phyloP scores from a whole-genome alignment of 1,140 invertebrate genomes.

The Leptopilina clavipes region DNA sequence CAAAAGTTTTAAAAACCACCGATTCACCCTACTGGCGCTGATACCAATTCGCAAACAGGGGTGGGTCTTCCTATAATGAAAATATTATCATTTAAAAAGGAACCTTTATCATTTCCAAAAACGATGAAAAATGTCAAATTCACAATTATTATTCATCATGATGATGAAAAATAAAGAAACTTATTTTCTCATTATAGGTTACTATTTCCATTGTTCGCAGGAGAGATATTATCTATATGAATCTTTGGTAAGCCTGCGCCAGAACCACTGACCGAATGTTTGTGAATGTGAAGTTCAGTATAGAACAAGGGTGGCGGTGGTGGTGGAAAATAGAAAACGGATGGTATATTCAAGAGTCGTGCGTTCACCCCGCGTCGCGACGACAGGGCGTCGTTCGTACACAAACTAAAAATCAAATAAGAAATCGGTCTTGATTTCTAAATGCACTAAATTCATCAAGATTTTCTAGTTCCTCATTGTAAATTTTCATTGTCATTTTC shows the following conservation, averaged over 20 bases:
- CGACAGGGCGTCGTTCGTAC: conserved; percentile 61
- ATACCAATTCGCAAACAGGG: conserved; percentile 45
- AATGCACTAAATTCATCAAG: background rate
- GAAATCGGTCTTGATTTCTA: background rate
- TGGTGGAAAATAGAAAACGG: conserved; percentile 48
- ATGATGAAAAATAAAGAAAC: too few relatives aligned
- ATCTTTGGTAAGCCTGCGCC: conserved; percentile 52
- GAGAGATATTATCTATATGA: conserved; percentile 39
- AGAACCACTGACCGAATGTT: conserved; percentile 57
- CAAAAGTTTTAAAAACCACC: conserved; percentile 54
- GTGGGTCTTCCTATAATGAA: too few relatives aligned
- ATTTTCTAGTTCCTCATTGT: background rate
- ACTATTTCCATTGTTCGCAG: conserved; percentile 31
- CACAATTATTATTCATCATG: too few relatives aligned
- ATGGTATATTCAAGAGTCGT: conserved; percentile 66
- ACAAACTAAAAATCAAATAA: conserved; percentile 9
- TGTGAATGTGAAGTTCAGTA: conserved; percentile 52
- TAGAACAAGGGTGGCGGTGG: conserved; percentile 38
- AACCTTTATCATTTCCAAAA: too few relatives aligned
- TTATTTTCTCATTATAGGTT: too few relatives aligned
- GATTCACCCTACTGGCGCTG: conserved; percentile 53
- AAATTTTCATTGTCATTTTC: background rate
- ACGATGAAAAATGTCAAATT: too few relatives aligned
- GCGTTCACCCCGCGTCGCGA: conserved; percentile 67
- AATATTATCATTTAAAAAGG: too few relatives aligned